Conservation (phyloP, 2,797 vertebrate genomes). For the Pogoniulus pusillus region DNA sequence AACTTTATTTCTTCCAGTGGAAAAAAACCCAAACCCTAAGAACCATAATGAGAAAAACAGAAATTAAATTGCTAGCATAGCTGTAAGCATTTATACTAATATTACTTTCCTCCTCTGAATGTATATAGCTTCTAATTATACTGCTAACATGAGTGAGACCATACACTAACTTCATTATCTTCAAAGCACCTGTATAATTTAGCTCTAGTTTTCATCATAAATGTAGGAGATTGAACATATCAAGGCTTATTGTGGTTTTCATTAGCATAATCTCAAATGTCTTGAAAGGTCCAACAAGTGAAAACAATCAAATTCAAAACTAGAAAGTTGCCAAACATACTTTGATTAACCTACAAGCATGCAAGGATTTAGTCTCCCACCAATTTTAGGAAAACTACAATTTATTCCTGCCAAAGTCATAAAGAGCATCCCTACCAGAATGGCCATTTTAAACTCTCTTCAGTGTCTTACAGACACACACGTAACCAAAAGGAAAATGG, state of each 20-base stretch:
- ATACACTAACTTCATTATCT: neutral
- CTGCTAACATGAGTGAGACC: neutral
- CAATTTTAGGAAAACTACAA: neutral
- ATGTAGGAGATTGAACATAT: neutral
- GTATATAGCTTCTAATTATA: neutral
- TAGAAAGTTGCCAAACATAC: neutral
- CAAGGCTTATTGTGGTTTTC: neutral
- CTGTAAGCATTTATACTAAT: neutral
- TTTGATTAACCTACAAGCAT: neutral
- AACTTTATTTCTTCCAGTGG: neutral
- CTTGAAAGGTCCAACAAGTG: neutral
- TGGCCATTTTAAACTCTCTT: neutral
- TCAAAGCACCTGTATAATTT: neutral
- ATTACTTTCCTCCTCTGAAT: neutral
- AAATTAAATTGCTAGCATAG: neutral
- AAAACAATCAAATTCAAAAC: neutral
- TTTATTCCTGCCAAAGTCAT: neutral
- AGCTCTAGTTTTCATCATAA: neutral
- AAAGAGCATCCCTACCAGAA: neutral
- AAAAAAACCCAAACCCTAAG: neutral
- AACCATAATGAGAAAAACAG: neutral
- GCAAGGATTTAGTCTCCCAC: neutral
- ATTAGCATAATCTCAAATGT: neutral
- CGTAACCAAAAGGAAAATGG: neutral
- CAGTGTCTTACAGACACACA: neutral